A percentile compares a stretch with the other conserved stretches of the same genome.
phyloP scores from a whole-genome alignment of 1,140 invertebrate species.

The Dendrolimus punctatus region DNA sequence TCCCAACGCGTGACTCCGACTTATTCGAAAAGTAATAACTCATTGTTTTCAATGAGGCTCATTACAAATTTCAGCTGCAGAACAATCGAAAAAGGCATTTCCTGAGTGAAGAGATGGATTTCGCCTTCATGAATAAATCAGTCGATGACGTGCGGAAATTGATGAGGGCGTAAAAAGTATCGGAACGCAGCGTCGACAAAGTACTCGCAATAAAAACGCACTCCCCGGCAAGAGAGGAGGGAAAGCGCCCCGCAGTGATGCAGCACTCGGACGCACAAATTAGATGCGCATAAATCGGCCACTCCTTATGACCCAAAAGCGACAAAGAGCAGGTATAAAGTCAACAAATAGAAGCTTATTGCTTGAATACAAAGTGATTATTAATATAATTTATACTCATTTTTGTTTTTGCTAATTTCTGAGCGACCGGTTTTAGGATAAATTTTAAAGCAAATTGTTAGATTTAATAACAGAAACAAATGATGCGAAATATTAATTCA shows the following conservation, averaged over 20 bases:
- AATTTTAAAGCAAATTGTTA: no score
- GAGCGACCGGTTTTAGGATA: no score
- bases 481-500: no score
- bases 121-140: slow-evolving; percentile 68
- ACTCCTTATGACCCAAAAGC: no score
- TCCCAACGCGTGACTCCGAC: slow-evolving; percentile 11
- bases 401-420: no score
- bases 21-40: slow-evolving; percentile 56
- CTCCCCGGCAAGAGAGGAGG: slow-evolving; percentile 40
- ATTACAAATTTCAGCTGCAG: slow-evolving; percentile 67
- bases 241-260: slow-evolving; percentile 40
- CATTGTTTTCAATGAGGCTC: slow-evolving; percentile 68
- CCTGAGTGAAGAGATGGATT: slow-evolving; percentile 58
- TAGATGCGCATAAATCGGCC: slow-evolving; percentile 61
- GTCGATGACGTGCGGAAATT: slow-evolving; percentile 66
- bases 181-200: slow-evolving; percentile 61
- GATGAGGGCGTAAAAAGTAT: slow-evolving; percentile 63
- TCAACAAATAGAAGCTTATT: no score
- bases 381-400: no score
- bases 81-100: slow-evolving; percentile 59
- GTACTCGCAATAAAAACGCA: slow-evolving; percentile 61
- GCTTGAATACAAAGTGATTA: no score
- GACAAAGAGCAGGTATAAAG: no score
- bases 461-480: no score
- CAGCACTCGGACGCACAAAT: slow-evolving; percentile 43